Percentiles rank a stretch among this genome's conserved stretches.
phyloP scores from a whole-genome alignment of 2,113 vertebrate species.

The Dasypus novemcinctus region DNA sequence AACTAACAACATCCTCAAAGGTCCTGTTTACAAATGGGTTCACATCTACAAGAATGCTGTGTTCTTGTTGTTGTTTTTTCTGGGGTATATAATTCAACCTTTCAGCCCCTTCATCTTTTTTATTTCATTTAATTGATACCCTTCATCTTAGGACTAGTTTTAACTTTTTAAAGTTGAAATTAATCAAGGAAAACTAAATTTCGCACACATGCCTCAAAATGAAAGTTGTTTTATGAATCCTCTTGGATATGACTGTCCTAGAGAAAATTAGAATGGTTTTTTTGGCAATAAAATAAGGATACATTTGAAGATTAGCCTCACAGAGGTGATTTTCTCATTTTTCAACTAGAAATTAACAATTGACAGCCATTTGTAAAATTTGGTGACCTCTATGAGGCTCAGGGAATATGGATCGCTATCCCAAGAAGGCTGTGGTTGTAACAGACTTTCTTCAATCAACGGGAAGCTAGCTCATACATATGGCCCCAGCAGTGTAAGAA shows the following conservation, averaged over 20 bases:
- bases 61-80: too few relatives aligned
- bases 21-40: too few relatives aligned
- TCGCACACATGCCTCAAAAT: background rate
- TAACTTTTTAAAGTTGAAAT: background rate
- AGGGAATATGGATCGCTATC: background rate
- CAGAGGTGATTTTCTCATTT: background rate
- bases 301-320: background rate
- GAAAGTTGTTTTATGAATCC: background rate
- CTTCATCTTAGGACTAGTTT: background rate
- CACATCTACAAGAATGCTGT: too few relatives aligned
- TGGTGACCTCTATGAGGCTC: background rate
- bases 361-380: background rate
- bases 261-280: background rate
- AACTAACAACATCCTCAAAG: too few relatives aligned
- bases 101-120: background rate
- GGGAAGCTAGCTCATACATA: background rate
- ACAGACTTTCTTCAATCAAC: background rate
- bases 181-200: constrained; percentile 20
- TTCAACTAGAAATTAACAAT: background rate
- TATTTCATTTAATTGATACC: too few relatives aligned
- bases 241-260: background rate
- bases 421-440: background rate
- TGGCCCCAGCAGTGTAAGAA: background rate
- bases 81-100: too few relatives aligned
- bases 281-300: background rate